phyloP scores from a whole-genome alignment of 2,888 invertebrate species.

The Drosophila tripunctata region DNA sequence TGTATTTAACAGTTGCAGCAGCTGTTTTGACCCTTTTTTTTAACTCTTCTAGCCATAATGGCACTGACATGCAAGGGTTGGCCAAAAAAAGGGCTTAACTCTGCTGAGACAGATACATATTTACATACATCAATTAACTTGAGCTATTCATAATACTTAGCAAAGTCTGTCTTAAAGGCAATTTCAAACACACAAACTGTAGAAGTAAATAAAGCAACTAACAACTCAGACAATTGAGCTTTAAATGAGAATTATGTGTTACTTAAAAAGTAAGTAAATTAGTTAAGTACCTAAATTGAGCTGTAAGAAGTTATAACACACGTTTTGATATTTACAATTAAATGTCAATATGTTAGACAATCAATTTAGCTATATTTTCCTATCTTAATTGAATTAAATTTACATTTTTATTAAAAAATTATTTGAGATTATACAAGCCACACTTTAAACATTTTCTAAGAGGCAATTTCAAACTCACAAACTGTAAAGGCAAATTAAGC shows the following conservation, averaged over 20 bases:
- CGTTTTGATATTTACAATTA: too few relatives aligned
- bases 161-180: background rate
- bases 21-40: constrained; percentile 4
- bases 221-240: too few relatives aligned
- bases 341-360: too few relatives aligned
- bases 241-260: too few relatives aligned
- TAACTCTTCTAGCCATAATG: background rate
- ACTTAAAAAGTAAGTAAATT: too few relatives aligned
- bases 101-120: constrained; percentile 1
- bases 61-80: constrained; percentile 45
- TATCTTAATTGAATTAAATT: too few relatives aligned
- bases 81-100: constrained; percentile 3
- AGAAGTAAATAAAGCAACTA: background rate
- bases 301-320: too few relatives aligned
- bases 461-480: background rate
- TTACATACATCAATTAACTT: constrained; percentile 10
- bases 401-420: too few relatives aligned
- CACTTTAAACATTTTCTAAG: too few relatives aligned
- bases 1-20: constrained; percentile 68
- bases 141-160: constrained; percentile 3
- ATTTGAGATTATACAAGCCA: too few relatives aligned
- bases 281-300: too few relatives aligned
- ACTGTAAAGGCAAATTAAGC: background rate
- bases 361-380: too few relatives aligned
- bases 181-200: background rate